These are phyloP conservation scores for Pseudococcus viburni DNA, from an alignment of 2,888 invertebrate species.

Conservation along the genomic window DNA sequence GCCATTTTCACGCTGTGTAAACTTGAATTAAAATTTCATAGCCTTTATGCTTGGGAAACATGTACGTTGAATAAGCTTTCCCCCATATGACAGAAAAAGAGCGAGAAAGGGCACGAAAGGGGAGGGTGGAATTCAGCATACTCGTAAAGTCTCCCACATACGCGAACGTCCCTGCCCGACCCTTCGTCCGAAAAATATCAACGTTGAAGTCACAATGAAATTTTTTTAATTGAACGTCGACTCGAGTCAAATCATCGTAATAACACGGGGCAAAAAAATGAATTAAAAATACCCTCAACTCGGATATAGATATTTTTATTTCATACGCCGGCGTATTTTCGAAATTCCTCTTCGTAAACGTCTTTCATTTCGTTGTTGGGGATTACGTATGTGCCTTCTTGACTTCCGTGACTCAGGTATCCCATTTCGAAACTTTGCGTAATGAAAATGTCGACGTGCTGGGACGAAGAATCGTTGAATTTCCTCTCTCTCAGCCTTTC, in stretches of 20 bases:
- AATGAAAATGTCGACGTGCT: neutral
- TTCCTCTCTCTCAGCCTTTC: neutral
- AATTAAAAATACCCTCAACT: neutral
- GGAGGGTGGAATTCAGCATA: neutral
- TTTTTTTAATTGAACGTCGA: constrained; percentile 25
- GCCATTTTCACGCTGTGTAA: neutral
- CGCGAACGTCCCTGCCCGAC: neutral
- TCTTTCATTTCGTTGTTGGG: neutral
- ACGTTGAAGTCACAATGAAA: neutral
- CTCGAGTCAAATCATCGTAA: constrained; percentile 20
- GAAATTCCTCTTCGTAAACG: neutral
- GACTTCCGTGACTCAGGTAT: neutral
- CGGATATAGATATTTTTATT: neutral
- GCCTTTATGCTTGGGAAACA: neutral
- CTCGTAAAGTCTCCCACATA: neutral
- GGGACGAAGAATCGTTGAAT: neutral
- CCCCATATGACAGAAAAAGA: neutral
- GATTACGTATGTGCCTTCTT: neutral
- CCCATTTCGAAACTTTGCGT: neutral
- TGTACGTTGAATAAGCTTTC: neutral
- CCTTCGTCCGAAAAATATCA: neutral
- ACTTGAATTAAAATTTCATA: constrained; percentile 1
- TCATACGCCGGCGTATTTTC: neutral
- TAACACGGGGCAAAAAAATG: neutral
- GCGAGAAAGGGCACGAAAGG: neutral